Evolutionary conservation across 2,888 invertebrate species (phyloP).

Genomic region (Lasioglossum morio): DNA sequence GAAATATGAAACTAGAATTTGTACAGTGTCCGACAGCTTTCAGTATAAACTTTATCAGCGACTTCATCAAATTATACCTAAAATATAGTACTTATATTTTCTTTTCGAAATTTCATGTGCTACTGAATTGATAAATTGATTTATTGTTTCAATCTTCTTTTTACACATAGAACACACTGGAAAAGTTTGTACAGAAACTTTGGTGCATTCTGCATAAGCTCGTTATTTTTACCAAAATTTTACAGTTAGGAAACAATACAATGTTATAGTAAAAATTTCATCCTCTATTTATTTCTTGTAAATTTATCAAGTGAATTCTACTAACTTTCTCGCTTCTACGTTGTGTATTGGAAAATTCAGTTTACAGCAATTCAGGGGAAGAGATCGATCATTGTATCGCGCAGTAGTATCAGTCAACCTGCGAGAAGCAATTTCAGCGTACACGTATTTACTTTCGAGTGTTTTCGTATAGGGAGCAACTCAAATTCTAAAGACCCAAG

Average conservation of each 20-base stretch:
- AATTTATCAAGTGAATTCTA: neutral
- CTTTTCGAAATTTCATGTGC: neutral
- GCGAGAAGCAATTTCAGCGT: neutral
- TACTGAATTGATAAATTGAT: neutral
- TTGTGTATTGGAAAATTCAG: neutral
- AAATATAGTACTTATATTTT: neutral
- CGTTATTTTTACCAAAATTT: neutral
- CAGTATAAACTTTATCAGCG: neutral
- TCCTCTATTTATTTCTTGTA: neutral
- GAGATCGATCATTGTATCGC: constrained; percentile 6
- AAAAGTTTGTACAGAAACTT: neutral
- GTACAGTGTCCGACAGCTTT: neutral
- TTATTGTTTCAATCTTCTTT: neutral
- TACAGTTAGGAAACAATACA: neutral
- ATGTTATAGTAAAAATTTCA: neutral
- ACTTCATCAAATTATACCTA: neutral
- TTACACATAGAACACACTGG: neutral
- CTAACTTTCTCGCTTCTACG: neutral
- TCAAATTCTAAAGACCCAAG: neutral
- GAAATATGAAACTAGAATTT: neutral
- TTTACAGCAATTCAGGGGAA: neutral
- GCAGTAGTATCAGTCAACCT: neutral
- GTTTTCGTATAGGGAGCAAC: neutral
- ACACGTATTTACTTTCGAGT: neutral
- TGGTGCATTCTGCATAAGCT: neutral